These are phyloP conservation scores for Conus ventricosus DNA, from an alignment of 1,140 invertebrate species.

Conservation along the genomic window DNA sequence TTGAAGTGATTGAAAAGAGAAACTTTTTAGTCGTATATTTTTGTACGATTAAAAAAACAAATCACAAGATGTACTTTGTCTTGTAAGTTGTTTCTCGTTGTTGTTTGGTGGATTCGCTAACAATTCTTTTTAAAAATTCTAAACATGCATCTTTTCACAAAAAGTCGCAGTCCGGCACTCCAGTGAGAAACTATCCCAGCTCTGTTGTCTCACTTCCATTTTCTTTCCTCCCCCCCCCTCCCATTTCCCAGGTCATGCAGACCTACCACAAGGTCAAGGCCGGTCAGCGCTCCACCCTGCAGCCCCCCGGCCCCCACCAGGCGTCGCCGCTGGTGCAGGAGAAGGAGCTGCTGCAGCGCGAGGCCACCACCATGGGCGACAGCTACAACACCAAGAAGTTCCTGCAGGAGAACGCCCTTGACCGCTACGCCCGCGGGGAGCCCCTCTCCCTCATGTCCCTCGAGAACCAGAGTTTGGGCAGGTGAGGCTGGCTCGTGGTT, in stretches of 20 bases:
- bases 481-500: slow-evolving; percentile 31
- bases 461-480: slow-evolving; percentile 67
- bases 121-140: no score
- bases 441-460: slow-evolving; percentile 64
- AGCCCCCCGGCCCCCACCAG: slow-evolving; percentile 55
- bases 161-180: no score
- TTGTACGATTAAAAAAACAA: no score
- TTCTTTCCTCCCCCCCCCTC: background rate
- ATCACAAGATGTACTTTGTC: no score
- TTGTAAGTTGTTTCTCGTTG: no score
- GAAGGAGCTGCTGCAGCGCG: slow-evolving; percentile 61
- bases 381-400: slow-evolving; percentile 72
- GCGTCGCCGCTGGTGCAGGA: slow-evolving; percentile 63
- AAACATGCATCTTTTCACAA: no score
- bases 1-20: no score
- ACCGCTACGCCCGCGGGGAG: slow-evolving; percentile 60
- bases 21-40: no score
- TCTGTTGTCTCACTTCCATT: no score
- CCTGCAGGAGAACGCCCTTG: slow-evolving; percentile 68
- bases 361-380: slow-evolving; percentile 64
- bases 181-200: no score
- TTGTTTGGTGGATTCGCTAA: no score
- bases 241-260: background rate
- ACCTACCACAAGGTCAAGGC: slow-evolving; percentile 5
- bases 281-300: slow-evolving; percentile 21